Evolutionary conservation across 2,113 vertebrate species (phyloP).

Genomic region (Gymnocephalus cernua): DNA sequence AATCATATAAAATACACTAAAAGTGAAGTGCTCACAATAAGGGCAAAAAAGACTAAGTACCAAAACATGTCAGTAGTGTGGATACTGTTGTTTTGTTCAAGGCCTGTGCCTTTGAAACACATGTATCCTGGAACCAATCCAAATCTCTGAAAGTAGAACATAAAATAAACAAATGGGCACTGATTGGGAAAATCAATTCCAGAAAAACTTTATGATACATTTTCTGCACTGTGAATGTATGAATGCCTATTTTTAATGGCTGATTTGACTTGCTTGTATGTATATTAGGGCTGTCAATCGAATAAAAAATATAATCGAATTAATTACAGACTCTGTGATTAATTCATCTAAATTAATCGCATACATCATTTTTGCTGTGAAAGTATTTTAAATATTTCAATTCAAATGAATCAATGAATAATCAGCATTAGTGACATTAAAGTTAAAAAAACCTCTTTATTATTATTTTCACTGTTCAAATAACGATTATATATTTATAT

Average conservation of each 20-base stretch:
- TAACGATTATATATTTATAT: too few relatives aligned
- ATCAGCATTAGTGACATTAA: too few relatives aligned
- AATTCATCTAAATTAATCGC: too few relatives aligned
- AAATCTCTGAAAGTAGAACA: slow-evolving; percentile 9
- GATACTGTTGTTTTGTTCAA: slow-evolving; percentile 1
- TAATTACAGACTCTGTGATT: too few relatives aligned
- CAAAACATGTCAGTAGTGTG: background rate
- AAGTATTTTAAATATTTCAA: too few relatives aligned
- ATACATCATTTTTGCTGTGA: too few relatives aligned
- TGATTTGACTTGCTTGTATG: slow-evolving; percentile 23
- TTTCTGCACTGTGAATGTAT: slow-evolving; percentile 14
- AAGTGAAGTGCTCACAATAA: slow-evolving; percentile 20
- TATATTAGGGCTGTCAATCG: too few relatives aligned
- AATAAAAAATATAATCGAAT: too few relatives aligned
- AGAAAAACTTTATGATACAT: slow-evolving; percentile 24
- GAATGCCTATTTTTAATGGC: slow-evolving; percentile 13
- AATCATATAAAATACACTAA: slow-evolving; percentile 17
- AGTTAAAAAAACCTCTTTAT: too few relatives aligned
- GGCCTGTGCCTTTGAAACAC: slow-evolving; percentile 32
- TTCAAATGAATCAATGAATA: too few relatives aligned
- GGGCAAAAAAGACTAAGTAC: background rate
- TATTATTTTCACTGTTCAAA: too few relatives aligned
- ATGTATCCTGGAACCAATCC: slow-evolving; percentile 7
- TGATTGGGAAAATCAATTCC: slow-evolving; percentile 34
- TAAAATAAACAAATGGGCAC: slow-evolving; percentile 22